Base-by-base conservation (phyloP, 2,797 vertebrate species). In the Toxotes lorentzi region DNA sequence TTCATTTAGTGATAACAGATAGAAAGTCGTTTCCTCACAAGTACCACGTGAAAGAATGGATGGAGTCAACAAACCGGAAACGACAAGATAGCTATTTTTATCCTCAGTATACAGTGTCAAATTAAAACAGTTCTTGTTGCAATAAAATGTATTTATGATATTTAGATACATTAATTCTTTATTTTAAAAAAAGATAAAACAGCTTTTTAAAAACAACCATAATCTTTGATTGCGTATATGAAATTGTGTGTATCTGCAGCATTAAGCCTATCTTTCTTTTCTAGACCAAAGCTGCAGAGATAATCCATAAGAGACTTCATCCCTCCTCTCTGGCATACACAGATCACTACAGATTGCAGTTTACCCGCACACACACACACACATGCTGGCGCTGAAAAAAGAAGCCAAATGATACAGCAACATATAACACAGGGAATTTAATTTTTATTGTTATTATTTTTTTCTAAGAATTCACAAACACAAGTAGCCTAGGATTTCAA, bases 291-390 rank as follows among this genome's bases (percentile, higher is more conserved):
- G 88, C 92, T 82, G 85, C 65, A 75, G 85, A 90, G 89, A 92
- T 94, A 93, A 94, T 94, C 93, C 93, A 90, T 67, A 65, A 34
- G 83, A 83, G 85, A 91, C 78, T 76, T 91, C 89, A 87, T 89
- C 86, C 75, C 67, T 82, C 57, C 65, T 84, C 72, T 77, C 88
- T 66, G 82, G 53, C 56, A 62, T 64, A 63, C 70, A n/a, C 87
- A 74, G 76, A 84, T 88, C 74, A 70, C 72, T 19, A 23, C 80
- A 81, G 85, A 71, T 62, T 69, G 84, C 60, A 3, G 40, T 82
- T 85, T 73, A 82, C 63, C 65, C 40, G 61, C 9, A 67, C 76
- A 78, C 74, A 69, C 63, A 68, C 40, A 63, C 9, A 67, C 76
- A 78, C 74, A 69, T 13, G 27, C 57, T 70, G 21, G 0, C 68